phyloP scores from a whole-genome alignment of 2,797 vertebrate species.

The Synaphobranchus kaupii region DNA sequence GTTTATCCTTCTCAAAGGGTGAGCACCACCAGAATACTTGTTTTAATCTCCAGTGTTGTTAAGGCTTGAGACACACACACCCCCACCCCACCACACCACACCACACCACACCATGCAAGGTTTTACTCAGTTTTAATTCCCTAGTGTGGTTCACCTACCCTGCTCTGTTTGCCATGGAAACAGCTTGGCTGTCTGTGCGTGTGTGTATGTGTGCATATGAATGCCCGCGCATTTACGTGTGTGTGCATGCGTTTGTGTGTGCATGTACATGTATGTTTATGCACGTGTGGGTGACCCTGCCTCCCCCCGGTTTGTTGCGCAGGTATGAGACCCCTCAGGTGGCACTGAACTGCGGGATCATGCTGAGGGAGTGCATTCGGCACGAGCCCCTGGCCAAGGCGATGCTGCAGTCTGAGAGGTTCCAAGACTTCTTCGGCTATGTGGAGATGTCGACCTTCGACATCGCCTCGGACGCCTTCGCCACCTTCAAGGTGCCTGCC shows the following conservation, averaged over 20 bases:
- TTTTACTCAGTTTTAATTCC: neutral
- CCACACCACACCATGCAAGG: neutral
- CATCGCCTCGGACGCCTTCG: constrained; percentile 96
- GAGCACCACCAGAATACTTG: constrained; percentile 45
- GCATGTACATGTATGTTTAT: neutral
- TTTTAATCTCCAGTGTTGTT: neutral
- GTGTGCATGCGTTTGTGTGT: neutral
- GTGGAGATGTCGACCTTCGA: constrained; percentile 98
- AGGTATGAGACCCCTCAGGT: constrained; percentile 91
- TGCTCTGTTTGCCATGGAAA: neutral
- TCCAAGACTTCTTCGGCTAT: constrained; percentile 91
- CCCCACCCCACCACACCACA: neutral
- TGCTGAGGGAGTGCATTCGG: constrained; percentile 94
- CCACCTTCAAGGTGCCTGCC: constrained; percentile 89
- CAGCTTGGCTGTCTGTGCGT: neutral
- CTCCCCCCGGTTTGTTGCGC: constrained; percentile 27
- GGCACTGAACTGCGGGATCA: constrained; percentile 93
- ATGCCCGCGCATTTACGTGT: neutral
- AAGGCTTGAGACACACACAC: neutral
- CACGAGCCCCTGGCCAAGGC: constrained; percentile 92
- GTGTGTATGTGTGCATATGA: no score
- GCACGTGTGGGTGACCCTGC: neutral
- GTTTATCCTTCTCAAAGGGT: constrained; percentile 94
- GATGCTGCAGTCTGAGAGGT: constrained; percentile 85
- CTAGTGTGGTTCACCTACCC: neutral